These are phyloP conservation scores for Amitus sp. DNA, from an alignment of 2,888 invertebrate genomes.

Conservation along the genomic window DNA sequence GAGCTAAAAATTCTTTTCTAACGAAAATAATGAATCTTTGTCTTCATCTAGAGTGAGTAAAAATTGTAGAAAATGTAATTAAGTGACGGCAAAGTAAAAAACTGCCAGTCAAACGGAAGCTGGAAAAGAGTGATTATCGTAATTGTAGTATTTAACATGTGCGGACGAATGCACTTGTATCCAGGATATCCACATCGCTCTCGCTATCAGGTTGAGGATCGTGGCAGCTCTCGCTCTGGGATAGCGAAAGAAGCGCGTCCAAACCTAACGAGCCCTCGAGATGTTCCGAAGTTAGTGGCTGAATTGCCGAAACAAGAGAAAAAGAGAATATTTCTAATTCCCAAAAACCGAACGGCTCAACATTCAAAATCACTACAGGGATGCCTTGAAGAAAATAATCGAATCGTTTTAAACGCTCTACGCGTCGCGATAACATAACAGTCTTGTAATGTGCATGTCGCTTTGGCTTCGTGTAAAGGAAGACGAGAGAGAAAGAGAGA, in stretches of 20 bases:
- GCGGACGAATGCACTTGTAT: constrained; percentile 55
- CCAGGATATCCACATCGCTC: constrained; percentile 59
- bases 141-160: constrained; percentile 47
- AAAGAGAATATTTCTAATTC: constrained; percentile 23
- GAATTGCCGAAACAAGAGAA: constrained; percentile 45
- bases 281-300: constrained; percentile 52
- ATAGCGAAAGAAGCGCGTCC: constrained; percentile 63
- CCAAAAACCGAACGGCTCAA: too few relatives aligned
- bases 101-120: not conserved
- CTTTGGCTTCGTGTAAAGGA: constrained; percentile 11
- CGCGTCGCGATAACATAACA: not conserved
- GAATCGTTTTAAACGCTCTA: too few relatives aligned
- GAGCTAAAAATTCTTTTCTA: too few relatives aligned
- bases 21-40: too few relatives aligned
- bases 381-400: not conserved
- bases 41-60: too few relatives aligned
- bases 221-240: constrained; percentile 60
- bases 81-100: not conserved
- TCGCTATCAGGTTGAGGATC: constrained; percentile 52
- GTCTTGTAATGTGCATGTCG: constrained; percentile 7
- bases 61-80: not conserved
- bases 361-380: not conserved
- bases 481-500: too few relatives aligned
- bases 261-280: constrained; percentile 56
- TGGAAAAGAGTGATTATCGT: too few relatives aligned